phyloP scores from a whole-genome alignment of 2,113 vertebrate genomes.

The Bos javanicus region DNA sequence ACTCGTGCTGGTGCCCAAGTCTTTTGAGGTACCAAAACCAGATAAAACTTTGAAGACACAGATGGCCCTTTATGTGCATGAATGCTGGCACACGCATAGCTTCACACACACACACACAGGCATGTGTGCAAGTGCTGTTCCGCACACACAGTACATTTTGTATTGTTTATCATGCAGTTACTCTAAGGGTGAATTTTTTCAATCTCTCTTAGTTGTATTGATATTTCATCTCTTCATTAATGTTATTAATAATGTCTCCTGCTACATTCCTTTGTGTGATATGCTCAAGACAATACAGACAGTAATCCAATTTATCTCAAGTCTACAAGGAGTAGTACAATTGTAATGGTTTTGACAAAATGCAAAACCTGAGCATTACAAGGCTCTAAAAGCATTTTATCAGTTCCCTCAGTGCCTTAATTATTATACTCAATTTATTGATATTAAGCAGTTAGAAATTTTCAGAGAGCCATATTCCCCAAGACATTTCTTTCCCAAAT shows the following conservation, averaged over 20 bases:
- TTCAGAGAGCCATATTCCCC: background rate
- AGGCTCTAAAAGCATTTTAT: background rate
- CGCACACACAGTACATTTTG: background rate
- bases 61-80: background rate
- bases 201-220: background rate
- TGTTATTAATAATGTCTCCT: background rate
- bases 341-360: background rate
- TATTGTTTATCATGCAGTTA: background rate
- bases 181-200: background rate
- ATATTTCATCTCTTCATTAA: background rate
- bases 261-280: background rate
- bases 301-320: background rate
- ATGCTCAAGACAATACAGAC: background rate
- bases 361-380: background rate
- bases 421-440: background rate
- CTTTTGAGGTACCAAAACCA: background rate
- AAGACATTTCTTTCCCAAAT: background rate
- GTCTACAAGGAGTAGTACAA: background rate
- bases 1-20: background rate
- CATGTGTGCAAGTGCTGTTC: background rate
- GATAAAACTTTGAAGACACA: background rate
- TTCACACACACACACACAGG: background rate
- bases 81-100: too few species aligned
- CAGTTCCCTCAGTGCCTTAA: background rate
- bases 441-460: background rate